These are phyloP conservation scores for Pogonocherus hispidulus DNA, from an alignment of 2,888 invertebrate species.

Conservation along the genomic window DNA sequence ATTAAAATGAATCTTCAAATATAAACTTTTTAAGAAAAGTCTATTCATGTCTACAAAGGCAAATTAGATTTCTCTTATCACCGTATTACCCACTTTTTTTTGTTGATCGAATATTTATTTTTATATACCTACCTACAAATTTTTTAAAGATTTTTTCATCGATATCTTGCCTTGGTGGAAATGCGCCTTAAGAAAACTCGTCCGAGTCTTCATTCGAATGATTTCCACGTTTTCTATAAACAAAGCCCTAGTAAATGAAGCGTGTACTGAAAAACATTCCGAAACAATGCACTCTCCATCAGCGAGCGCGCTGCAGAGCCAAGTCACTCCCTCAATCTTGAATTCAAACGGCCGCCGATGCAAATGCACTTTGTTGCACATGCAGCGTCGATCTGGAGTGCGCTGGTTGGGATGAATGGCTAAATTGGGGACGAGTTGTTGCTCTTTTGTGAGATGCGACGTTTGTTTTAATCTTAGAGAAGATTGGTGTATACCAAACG, in stretches of 20 bases:
- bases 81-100: no score
- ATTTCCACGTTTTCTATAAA: slow-evolving; percentile 46
- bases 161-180: no score
- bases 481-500: no score
- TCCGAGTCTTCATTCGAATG: slow-evolving; percentile 27
- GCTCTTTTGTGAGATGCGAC: slow-evolving; percentile 5
- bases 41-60: no score
- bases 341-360: slow-evolving; percentile 48
- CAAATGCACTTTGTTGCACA: slow-evolving; percentile 39
- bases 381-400: slow-evolving; percentile 22
- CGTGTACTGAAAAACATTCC: slow-evolving; percentile 40
- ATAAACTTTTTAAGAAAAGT: no score
- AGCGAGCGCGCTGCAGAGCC: slow-evolving; percentile 30
- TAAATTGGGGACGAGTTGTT: slow-evolving; percentile 15
- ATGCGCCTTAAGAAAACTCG: not conserved
- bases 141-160: no score
- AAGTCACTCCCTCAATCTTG: slow-evolving; percentile 52
- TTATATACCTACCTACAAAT: no score
- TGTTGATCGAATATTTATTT: no score
- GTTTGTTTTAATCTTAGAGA: not conserved
- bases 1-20: no score
- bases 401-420: slow-evolving; percentile 17
- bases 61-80: no score
- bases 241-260: slow-evolving; percentile 48
- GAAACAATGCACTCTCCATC: slow-evolving; percentile 53